A percentile compares a stretch with the other conserved stretches of the same genome.
Conservation (phyloP, 2,888 invertebrate species). For the Ichneumoninae sp. region DNA sequence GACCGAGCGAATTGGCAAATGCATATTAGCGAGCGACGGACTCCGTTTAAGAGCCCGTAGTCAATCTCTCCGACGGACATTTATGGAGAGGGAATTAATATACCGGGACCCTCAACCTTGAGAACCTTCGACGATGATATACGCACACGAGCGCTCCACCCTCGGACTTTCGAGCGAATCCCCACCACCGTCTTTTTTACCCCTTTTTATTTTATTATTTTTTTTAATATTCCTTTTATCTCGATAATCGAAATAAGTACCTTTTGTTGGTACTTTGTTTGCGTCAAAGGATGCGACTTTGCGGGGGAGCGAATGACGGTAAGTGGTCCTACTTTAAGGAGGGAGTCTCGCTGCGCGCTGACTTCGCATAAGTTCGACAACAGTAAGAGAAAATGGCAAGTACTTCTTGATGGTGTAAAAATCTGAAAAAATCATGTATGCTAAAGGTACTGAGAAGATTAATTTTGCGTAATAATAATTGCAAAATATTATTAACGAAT, state of each 20-base stretch:
- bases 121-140: conserved; percentile 81
- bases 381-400: no score
- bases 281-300: not conserved
- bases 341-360: no score
- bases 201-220: not conserved
- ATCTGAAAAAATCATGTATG: no score
- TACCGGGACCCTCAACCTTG: conserved; percentile 81
- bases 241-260: not conserved
- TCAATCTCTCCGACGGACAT: conserved; percentile 83
- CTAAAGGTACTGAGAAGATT: no score
- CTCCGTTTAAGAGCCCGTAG: conserved; percentile 83
- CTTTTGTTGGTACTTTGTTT: not conserved
- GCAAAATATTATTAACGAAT: no score
- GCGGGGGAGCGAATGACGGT: no score
- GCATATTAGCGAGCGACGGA: conserved; percentile 83
- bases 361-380: no score
- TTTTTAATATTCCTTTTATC: conserved; percentile 19
- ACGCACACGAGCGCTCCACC: conserved; percentile 80
- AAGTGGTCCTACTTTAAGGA: no score
- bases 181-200: conserved; percentile 21
- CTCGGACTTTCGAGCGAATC: conserved; percentile 65
- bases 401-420: no score
- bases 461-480: no score
- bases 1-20: conserved; percentile 81
- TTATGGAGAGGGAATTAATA: conserved; percentile 84